Conservation (phyloP, 2,797 vertebrate genomes). For the Danio jaintianensis region DNA sequence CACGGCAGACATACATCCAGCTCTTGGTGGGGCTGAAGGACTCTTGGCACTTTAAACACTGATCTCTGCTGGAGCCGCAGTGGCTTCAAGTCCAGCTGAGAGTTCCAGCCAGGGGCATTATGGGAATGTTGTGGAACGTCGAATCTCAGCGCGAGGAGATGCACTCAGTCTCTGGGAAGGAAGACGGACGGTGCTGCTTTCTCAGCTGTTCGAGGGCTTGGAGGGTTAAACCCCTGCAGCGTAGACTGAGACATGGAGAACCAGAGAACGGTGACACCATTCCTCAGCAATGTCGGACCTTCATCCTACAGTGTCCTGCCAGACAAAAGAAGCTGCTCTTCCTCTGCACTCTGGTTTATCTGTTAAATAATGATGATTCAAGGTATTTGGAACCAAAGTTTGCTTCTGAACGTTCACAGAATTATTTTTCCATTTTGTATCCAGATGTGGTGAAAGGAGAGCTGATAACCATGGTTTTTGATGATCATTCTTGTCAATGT, state of each 20-base stretch:
- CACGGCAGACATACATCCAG: conserved; percentile 67
- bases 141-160: conserved; percentile 31
- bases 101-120: conserved; percentile 27
- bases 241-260: conserved; percentile 64
- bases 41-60: conserved; percentile 28
- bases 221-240: conserved; percentile 76
- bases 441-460: neutral
- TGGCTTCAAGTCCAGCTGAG: conserved; percentile 18
- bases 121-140: conserved; percentile 51
- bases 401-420: neutral
- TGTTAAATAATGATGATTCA: conserved; percentile 69
- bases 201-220: conserved; percentile 78
- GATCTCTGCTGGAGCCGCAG: neutral
- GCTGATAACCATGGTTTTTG: neutral
- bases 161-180: conserved; percentile 14
- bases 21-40: conserved; percentile 33
- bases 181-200: conserved; percentile 74
- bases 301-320: conserved; percentile 59
- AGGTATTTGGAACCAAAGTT: conserved; percentile 67
- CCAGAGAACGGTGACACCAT: conserved; percentile 66
- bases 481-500: too few species aligned
- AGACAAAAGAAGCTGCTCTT: conserved; percentile 64
- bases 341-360: conserved; percentile 26
- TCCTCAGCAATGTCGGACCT: conserved; percentile 62
- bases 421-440: neutral